Percentiles rank a stretch among this genome's conserved stretches.
Evolutionary conservation across 2,888 invertebrate species (phyloP).

Genomic region (Tachina fera): DNA sequence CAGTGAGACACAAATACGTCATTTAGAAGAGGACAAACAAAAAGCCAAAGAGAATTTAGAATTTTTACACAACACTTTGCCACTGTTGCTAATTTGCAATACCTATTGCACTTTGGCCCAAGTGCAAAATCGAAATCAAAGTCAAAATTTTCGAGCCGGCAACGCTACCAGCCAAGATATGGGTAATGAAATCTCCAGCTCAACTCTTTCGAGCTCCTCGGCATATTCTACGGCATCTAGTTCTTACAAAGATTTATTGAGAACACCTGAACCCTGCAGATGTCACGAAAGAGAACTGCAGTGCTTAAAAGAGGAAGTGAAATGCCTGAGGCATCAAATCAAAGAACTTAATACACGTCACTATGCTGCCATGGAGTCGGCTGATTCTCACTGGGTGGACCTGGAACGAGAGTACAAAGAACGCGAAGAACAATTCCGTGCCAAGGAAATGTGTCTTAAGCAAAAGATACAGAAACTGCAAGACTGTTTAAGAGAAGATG

Average conservation of each 20-base stretch:
- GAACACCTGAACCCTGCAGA: constrained; percentile 1
- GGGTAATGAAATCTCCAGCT: constrained; percentile 65
- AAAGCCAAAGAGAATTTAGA: constrained; percentile 79
- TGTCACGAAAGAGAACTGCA: constrained; percentile 71
- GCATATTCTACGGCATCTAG: background rate
- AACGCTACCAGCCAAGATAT: constrained; percentile 43
- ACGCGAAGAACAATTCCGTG: constrained; percentile 84
- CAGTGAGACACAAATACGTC: constrained; percentile 80
- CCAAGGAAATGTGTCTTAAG: constrained; percentile 84
- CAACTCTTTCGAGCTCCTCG: background rate
- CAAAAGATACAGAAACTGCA: constrained; percentile 85
- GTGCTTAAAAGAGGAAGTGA: constrained; percentile 79
- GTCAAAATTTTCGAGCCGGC: constrained; percentile 45
- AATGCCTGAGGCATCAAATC: constrained; percentile 80
- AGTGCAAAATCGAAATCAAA: constrained; percentile 50
- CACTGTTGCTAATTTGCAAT: constrained; percentile 76
- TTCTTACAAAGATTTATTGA: constrained; percentile 25
- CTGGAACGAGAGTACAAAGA: constrained; percentile 87
- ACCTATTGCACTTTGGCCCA: constrained; percentile 66
- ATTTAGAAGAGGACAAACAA: constrained; percentile 80
- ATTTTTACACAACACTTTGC: constrained; percentile 77
- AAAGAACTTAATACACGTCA: constrained; percentile 87
- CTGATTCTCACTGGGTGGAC: constrained; percentile 89
- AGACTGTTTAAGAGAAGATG: constrained; percentile 84
- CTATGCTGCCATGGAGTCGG: constrained; percentile 88